Evolutionary conservation across 2,888 invertebrate genomes (phyloP), one percentile per base, ranked within the genome.

Genomic region (Xestoiulus laeticollis): DNA sequence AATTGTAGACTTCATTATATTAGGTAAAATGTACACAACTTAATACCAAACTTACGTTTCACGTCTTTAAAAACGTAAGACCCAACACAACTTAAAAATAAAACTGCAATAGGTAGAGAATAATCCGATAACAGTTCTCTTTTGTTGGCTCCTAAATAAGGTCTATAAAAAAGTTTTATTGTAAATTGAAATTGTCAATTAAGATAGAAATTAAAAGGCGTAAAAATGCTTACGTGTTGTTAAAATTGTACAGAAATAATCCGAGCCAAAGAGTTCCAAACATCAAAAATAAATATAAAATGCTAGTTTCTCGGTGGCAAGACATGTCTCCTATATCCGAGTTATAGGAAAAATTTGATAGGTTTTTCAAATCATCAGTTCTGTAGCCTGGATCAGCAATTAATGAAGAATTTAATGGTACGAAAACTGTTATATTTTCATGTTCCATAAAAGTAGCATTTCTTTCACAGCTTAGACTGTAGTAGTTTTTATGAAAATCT

Each of bases 221-320:
- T 48, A 48, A 26, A 32, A 4, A 44, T 85, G 43, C 92, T 91
- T 90, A 93, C 93, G 93, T 93, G 91, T 94, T 94, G 88, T 94
- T 93, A 91, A 94, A 94, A 91, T 94, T 94, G 91, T 93, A 94
- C 82, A 94, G 91, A 53, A 93, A 93, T 12, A 94, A 92, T 26
- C 94, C 94, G 16, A 94, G 91, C 94, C 94, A 94, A 16, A 94
- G 92, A 0, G 94, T 94, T 87, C 94, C 94, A 85, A 94, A 92
- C 93, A 93, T 93, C 85, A 94, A 92, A 84, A 94, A 91, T 88
- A 94, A 91, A 91, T 93, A 94, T 85, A 94, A 92, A 86, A 94
- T 91, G 90, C 93, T 93, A 88, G 92, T 93, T 90, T 94, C 94
- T 87, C 93, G 91, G 88, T 92, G 91, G 90, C 93, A 94, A 1